Conservation (phyloP, 1,140 invertebrate species). For the Drosophila nannoptera region DNA sequence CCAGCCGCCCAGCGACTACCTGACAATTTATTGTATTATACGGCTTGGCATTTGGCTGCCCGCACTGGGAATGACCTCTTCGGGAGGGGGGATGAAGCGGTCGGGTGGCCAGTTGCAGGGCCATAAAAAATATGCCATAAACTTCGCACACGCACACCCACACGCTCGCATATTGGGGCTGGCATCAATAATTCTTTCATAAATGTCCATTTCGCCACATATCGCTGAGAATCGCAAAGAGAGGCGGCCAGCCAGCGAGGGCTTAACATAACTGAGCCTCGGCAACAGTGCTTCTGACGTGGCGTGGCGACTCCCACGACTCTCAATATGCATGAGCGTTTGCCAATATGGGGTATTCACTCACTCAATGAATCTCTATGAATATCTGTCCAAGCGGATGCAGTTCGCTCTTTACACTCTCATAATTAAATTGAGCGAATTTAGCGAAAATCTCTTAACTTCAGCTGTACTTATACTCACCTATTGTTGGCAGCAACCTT, state of each 20-base stretch:
- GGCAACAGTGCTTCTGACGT: too few species aligned
- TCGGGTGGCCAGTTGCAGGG: constrained; percentile 27
- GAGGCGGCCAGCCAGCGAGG: constrained; percentile 44
- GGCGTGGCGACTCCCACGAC: too few species aligned
- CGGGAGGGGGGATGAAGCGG: neutral
- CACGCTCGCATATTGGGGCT: constrained; percentile 46
- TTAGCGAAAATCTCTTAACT: too few species aligned
- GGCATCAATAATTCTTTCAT: constrained; percentile 78
- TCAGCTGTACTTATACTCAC: too few species aligned
- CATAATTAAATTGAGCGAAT: too few species aligned
- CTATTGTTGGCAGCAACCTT: too few species aligned
- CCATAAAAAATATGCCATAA: constrained; percentile 76
- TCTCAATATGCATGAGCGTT: too few species aligned
- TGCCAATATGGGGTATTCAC: too few species aligned
- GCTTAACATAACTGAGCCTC: constrained; percentile 39
- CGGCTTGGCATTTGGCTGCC: constrained; percentile 57
- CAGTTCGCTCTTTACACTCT: too few species aligned
- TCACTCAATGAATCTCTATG: too few species aligned
- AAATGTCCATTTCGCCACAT: constrained; percentile 78
- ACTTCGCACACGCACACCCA: constrained; percentile 34
- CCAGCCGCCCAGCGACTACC: constrained; percentile 58
- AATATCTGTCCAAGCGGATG: too few species aligned
- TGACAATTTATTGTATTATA: constrained; percentile 77
- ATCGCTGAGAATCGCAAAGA: constrained; percentile 60
- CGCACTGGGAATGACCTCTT: constrained; percentile 50